Evolutionary conservation across 2,797 vertebrate species (phyloP), one percentile per base, ranked within the genome.

Genomic region (Pelobates cultripes): DNA sequence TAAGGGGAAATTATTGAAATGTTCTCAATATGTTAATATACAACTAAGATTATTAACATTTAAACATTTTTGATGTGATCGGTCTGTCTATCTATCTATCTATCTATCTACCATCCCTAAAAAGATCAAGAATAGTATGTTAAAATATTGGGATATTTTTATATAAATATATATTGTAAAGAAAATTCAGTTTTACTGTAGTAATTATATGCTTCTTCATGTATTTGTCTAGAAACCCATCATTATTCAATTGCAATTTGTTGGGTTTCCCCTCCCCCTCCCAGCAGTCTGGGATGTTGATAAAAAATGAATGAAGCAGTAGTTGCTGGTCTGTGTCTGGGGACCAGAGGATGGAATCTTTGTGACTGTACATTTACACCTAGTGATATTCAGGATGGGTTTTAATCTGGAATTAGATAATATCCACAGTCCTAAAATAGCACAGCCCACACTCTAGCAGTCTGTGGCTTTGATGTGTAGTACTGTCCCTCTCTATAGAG

Each of bases 311-410:
- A 99, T 99, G 97, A 98, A 96, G 95, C 93, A 90, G 97, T 96
- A 97, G 97, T 95, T 93, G 94, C 93, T 92, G 95, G 95, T 94
- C 96, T 94, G 95, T 92, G 96, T 94, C 96, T 95, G 94, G 97
- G 97, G 97, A 98, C 93, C 80, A 51, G 86, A 90, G 94, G 93
- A 93, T 94, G 94, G 97, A 98, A 99, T 98, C 98, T 98, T 98
- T 68, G 97, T 97, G 98, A 98, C 97, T 97, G 97, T 98, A 98
- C 97, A 95, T 97, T 98, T 97, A 97, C 96, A 96, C 95, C 96
- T 94, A 97, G 94, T 94, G 94, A 97, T 97, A 97, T 94, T 96
- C 94, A 94, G 94, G 94, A 93, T 94, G 43, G 95, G 95, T 95
- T 95, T 93, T 94, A 94, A 95, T 94, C 95, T 95, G 90, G 94